Conservation (phyloP, 2,113 vertebrate species). For the Zosterops hypoxanthus region DNA sequence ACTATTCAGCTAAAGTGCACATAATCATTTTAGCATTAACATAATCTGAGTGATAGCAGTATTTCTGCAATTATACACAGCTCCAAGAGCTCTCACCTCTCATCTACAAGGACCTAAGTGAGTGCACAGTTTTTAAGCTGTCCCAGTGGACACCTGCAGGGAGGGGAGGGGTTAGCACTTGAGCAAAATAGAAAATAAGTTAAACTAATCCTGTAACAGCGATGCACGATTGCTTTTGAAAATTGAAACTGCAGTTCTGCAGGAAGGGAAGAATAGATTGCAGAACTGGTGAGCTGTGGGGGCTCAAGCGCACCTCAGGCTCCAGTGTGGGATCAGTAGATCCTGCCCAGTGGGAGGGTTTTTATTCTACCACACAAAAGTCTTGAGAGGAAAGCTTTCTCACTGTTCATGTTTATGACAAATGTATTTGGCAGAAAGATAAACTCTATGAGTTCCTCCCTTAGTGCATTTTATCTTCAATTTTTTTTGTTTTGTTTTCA, state of each 20-base stretch:
- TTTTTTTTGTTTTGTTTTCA: not conserved
- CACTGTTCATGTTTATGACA: not conserved
- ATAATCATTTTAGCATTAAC: constrained; percentile 35
- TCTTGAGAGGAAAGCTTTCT: not conserved
- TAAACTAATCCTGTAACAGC: not conserved
- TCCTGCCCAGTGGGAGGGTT: not conserved
- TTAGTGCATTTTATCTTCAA: not conserved
- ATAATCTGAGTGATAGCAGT: not conserved
- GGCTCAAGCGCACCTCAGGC: not conserved
- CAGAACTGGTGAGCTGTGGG: not conserved
- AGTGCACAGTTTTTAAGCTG: not conserved
- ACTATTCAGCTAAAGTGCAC: constrained; percentile 43
- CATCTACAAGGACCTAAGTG: not conserved
- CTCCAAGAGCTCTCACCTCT: not conserved
- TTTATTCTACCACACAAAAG: not conserved
- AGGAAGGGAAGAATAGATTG: not conserved
- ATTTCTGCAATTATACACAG: not conserved
- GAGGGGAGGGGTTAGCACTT: not conserved
- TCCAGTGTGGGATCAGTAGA: not conserved
- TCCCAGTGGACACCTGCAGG: not conserved
- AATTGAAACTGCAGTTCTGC: not conserved
- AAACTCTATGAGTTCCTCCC: not conserved
- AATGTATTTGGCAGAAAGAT: not conserved
- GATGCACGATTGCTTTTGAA: not conserved
- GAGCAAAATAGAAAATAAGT: not conserved